phyloP scores from a whole-genome alignment of 2,113 vertebrate species.

The Prionailurus bengalensis region DNA sequence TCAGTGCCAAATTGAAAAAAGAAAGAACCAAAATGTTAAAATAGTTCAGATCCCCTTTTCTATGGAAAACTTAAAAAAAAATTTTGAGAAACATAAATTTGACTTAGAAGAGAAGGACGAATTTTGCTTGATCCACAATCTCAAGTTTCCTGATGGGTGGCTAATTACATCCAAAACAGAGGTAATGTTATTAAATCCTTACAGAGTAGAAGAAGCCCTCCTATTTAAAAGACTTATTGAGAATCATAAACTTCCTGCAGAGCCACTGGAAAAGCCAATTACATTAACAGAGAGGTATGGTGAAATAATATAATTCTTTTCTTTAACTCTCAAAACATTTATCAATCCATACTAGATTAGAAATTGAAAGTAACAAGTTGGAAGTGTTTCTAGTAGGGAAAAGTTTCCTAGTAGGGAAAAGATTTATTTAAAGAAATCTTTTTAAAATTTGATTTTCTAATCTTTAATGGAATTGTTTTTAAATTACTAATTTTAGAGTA shows the following conservation, averaged over 20 bases:
- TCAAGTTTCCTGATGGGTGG: slow-evolving; percentile 95
- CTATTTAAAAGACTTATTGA: slow-evolving; percentile 94
- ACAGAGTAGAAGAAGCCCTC: slow-evolving; percentile 95
- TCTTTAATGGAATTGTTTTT: slow-evolving; percentile 13
- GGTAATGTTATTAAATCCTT: slow-evolving; percentile 95
- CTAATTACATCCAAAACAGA: slow-evolving; percentile 91
- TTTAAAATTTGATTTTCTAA: slow-evolving; percentile 22
- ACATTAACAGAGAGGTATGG: slow-evolving; percentile 94
- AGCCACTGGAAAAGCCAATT: slow-evolving; percentile 92
- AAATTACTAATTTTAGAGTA: slow-evolving; percentile 14
- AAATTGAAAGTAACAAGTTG: slow-evolving; percentile 49
- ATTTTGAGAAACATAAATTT: slow-evolving; percentile 86
- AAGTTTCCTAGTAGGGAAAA: neutral
- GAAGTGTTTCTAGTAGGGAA: neutral
- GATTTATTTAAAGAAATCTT: slow-evolving; percentile 31
- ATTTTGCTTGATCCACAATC: slow-evolving; percentile 90
- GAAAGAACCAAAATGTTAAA: slow-evolving; percentile 83
- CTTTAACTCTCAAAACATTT: slow-evolving; percentile 35
- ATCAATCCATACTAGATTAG: neutral
- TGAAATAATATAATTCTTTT: slow-evolving; percentile 35
- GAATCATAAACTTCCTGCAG: slow-evolving; percentile 93
- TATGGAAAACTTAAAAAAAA: slow-evolving; percentile 88
- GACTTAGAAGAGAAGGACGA: slow-evolving; percentile 80
- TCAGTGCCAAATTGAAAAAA: slow-evolving; percentile 89
- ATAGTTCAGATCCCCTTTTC: slow-evolving; percentile 90